A percentile compares a stretch with the other conserved stretches of the same genome.
Evolutionary conservation across 1,140 invertebrate species (phyloP).

Genomic region (Tenebrio molitor): DNA sequence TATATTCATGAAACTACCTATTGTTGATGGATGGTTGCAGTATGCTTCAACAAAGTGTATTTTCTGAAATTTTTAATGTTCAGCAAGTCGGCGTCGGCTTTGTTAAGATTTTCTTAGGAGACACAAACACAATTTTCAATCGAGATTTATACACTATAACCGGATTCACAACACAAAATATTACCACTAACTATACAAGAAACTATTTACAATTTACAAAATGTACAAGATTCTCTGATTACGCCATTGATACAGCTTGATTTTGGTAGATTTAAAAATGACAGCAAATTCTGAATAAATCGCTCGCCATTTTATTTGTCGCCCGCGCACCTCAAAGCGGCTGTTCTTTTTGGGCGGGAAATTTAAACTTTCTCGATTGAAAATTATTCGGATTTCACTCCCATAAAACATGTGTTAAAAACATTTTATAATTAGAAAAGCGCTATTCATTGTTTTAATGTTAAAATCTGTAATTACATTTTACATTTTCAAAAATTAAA

Average conservation of each 20-base stretch:
- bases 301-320: slow-evolving; percentile 64
- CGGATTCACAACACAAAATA: slow-evolving; percentile 66
- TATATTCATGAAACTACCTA: slow-evolving; percentile 56
- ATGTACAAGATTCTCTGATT: slow-evolving; percentile 61
- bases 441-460: too few species aligned
- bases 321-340: slow-evolving; percentile 60
- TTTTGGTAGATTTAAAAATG: slow-evolving; percentile 66
- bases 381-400: not conserved
- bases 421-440: too few species aligned
- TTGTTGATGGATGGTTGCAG: slow-evolving; percentile 51
- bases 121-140: slow-evolving; percentile 65
- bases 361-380: slow-evolving; percentile 15
- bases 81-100: slow-evolving; percentile 63
- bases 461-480: too few species aligned
- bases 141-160: slow-evolving; percentile 62
- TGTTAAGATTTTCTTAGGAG: slow-evolving; percentile 61
- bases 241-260: slow-evolving; percentile 66
- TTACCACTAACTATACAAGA: slow-evolving; percentile 68
- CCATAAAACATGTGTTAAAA: too few species aligned
- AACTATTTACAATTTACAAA: slow-evolving; percentile 68
- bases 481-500: too few species aligned
- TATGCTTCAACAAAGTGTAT: slow-evolving; percentile 62
- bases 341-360: slow-evolving; percentile 6
- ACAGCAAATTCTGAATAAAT: slow-evolving; percentile 62
- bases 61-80: slow-evolving; percentile 59